Percentiles rank a stretch among this genome's conserved stretches.
Conservation (phyloP, 2,888 invertebrate species). For the Himalopsyche japonica region DNA sequence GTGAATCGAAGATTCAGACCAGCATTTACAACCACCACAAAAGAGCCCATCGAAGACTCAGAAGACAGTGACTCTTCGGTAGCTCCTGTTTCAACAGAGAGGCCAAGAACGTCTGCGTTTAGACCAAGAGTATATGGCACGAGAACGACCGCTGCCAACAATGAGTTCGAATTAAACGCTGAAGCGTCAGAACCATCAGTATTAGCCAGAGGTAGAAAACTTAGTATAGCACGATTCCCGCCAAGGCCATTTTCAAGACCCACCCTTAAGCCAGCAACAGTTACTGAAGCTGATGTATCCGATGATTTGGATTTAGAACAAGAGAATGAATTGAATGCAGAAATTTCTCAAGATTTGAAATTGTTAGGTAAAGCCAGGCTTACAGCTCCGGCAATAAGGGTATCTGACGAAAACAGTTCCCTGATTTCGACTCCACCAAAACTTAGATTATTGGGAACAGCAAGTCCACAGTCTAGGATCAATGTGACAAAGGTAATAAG, state of each 20-base stretch:
- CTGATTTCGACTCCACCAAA: neutral
- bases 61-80: slow-evolving; percentile 54
- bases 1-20: slow-evolving; percentile 43
- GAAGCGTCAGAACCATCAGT: slow-evolving; percentile 34
- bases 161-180: slow-evolving; percentile 27
- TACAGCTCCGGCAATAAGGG: slow-evolving; percentile 32
- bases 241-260: slow-evolving; percentile 54
- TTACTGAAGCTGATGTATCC: slow-evolving; percentile 25
- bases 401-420: slow-evolving; percentile 21
- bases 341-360: slow-evolving; percentile 24
- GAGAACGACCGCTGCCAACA: neutral
- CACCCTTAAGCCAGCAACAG: slow-evolving; percentile 21
- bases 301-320: slow-evolving; percentile 32
- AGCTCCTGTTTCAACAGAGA: slow-evolving; percentile 50
- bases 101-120: slow-evolving; percentile 49
- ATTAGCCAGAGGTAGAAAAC: slow-evolving; percentile 40
- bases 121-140: slow-evolving; percentile 50
- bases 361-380: slow-evolving; percentile 27
- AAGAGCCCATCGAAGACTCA: slow-evolving; percentile 44
- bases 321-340: slow-evolving; percentile 35
- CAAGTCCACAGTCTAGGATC: slow-evolving; percentile 6
- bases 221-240: slow-evolving; percentile 50
- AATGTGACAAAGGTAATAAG: slow-evolving; percentile 38
- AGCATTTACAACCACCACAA: slow-evolving; percentile 45
- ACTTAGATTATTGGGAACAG: neutral